A percentile compares a stretch with the other conserved stretches of the same genome.
These are phyloP conservation scores for Watersipora subatra DNA, from an alignment of 1,140 invertebrate genomes.

Conservation along the genomic window DNA sequence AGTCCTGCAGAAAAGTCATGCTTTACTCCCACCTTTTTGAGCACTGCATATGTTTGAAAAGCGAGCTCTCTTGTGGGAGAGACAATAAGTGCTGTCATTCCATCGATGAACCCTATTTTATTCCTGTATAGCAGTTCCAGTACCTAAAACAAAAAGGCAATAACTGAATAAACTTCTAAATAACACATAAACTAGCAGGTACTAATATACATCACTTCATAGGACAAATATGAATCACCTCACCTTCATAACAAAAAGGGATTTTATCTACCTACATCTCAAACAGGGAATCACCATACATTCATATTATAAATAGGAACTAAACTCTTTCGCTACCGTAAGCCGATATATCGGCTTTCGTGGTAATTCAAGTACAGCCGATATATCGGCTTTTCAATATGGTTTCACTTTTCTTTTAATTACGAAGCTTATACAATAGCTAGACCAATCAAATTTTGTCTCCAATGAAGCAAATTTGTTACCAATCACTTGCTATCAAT, in stretches of 20 bases:
- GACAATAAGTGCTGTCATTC: conserved; percentile 84
- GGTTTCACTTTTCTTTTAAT: too few species aligned
- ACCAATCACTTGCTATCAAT: too few species aligned
- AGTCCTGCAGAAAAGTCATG: conserved; percentile 90
- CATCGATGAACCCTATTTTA: conserved; percentile 77
- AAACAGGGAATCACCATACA: not conserved
- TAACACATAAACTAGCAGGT: not conserved
- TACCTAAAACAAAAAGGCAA: conserved; percentile 23
- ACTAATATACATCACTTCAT: not conserved
- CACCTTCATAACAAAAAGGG: not conserved
- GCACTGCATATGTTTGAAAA: conserved; percentile 89
- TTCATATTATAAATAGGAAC: not conserved
- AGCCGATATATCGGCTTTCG: too few species aligned
- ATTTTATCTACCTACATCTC: not conserved
- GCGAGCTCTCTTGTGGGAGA: conserved; percentile 92
- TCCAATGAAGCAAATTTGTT: too few species aligned
- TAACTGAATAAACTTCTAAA: not conserved
- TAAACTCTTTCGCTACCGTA: too few species aligned
- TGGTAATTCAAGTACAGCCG: too few species aligned
- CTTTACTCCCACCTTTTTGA: conserved; percentile 69
- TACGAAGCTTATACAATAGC: too few species aligned
- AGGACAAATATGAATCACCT: not conserved
- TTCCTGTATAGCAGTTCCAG: conserved; percentile 52
- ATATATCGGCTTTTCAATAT: too few species aligned
- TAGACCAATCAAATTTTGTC: too few species aligned